These are phyloP conservation scores for Dermatemys mawii DNA, from an alignment of 2,113 vertebrate genomes.

Conservation along the genomic window DNA sequence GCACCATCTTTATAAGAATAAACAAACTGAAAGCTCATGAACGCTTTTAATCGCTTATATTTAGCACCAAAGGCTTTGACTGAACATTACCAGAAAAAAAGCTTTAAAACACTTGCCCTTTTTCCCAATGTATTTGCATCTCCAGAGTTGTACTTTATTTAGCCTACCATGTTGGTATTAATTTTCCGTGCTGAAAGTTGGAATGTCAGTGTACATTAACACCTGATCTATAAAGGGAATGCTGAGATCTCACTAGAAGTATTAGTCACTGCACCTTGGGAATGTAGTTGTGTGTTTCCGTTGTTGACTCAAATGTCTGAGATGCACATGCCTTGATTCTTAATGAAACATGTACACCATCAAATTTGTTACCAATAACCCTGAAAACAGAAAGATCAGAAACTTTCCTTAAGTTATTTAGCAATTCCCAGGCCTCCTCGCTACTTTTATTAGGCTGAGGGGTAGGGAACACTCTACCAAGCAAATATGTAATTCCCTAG, in stretches of 20 bases:
- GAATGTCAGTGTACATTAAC: conserved; percentile 81
- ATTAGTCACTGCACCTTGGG: conserved; percentile 77
- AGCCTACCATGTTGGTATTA: conserved; percentile 73
- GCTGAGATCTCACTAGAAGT: conserved; percentile 74
- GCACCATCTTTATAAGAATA: neutral
- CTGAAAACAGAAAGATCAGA: neutral
- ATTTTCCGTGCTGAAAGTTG: conserved; percentile 77
- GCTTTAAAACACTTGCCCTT: conserved; percentile 70
- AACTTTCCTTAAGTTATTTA: conserved; percentile 23
- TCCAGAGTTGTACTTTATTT: conserved; percentile 72
- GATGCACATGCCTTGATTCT: conserved; percentile 70
- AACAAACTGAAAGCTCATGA: conserved; percentile 1
- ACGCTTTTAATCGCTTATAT: conserved; percentile 59
- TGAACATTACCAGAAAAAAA: conserved; percentile 75
- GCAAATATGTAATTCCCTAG: neutral
- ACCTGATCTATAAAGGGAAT: conserved; percentile 84
- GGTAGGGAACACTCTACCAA: neutral
- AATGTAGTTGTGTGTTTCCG: conserved; percentile 60
- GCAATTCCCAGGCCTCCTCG: neutral
- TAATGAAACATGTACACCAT: conserved; percentile 65
- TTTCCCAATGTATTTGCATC: conserved; percentile 66
- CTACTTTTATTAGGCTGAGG: neutral
- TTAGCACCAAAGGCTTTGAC: conserved; percentile 69
- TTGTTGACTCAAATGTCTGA: conserved; percentile 59
- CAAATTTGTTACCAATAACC: conserved; percentile 28